These are phyloP conservation scores for Sorex fumeus DNA, from an alignment of 2,113 vertebrate genomes.

Conservation along the genomic window DNA sequence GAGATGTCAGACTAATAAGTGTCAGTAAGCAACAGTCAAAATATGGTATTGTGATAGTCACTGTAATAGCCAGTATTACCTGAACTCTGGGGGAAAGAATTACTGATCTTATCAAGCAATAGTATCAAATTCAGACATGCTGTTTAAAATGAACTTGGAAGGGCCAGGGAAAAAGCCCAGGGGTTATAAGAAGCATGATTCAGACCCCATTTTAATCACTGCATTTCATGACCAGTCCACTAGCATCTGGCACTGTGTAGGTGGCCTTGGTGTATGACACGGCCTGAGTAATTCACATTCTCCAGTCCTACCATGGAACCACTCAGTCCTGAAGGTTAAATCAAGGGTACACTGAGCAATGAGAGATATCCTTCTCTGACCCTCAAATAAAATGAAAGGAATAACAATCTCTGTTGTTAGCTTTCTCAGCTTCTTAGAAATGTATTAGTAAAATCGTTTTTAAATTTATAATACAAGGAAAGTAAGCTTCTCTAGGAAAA, in stretches of 20 bases:
- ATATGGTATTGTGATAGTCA: neutral
- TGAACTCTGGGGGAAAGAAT: neutral
- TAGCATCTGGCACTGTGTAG: too few species aligned
- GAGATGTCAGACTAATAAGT: constrained; percentile 50
- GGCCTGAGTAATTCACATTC: too few species aligned
- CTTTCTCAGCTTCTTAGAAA: constrained; percentile 38
- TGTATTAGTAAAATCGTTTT: neutral
- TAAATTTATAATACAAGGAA: neutral
- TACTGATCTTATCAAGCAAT: neutral
- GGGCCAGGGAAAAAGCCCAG: too few species aligned
- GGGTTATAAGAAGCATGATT: too few species aligned
- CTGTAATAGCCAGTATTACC: neutral
- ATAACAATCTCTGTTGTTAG: neutral
- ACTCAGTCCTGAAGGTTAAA: too few species aligned
- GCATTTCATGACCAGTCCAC: too few species aligned
- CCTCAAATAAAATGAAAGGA: too few species aligned
- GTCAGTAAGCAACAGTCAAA: constrained; percentile 26
- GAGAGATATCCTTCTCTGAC: too few species aligned
- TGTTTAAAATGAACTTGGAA: neutral
- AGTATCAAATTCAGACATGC: neutral
- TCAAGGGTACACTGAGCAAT: too few species aligned
- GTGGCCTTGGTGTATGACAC: too few species aligned
- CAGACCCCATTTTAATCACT: too few species aligned
- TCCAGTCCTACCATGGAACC: too few species aligned
- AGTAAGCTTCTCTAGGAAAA: neutral